Base-by-base conservation (phyloP, 2,797 vertebrate species). In the Coreius guichenoti region DNA sequence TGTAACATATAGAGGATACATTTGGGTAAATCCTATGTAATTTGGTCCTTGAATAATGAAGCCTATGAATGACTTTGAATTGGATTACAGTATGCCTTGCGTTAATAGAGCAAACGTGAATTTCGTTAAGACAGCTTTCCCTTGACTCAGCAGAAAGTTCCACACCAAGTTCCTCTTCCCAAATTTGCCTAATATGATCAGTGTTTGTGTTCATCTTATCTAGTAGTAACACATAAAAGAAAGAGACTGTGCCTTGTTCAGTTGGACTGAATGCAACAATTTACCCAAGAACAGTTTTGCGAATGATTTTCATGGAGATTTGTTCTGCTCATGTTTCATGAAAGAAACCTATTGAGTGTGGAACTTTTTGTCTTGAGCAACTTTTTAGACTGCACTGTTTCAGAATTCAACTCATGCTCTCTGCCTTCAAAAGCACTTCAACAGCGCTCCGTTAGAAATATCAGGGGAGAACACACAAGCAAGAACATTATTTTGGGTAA, bases 351-450 rank as follows among this genome's bases (percentile, higher is more conserved):
- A 23, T 39, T 77, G 54, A 51, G 72, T 36, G 3, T 79, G 14
- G 63, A 78, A 79, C 74, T 87, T 83, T 86, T 87, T 69, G 14
- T 31, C 58, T 47, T 82, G 36, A 29, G 54, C 75, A 86, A 65
- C 67, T 63, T 81, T 75, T 74, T 65, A 49, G 81, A 86, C 86
- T 70, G 75, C 61, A 63, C 58, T 13, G 79, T 54, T 82, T 87
- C 78, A 63, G 56, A 56, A 70, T 88, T 78, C 78, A 74, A 14
- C 77, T 68, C 84, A 72, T 3, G 7, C 76, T 63, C 51, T 47
- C 16, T 76, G 23, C 39, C 29, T 83, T 73, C 29, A 68, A 70
- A 81, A 61, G 14, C 26, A 21, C 74, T 65, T 65, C 49, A 29
- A 72, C 56, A 82, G 49, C 7, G 74, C 51, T 39, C 23, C 1